Evolutionary conservation across 2,888 invertebrate genomes (phyloP).

Genomic region (Alcis repandata): DNA sequence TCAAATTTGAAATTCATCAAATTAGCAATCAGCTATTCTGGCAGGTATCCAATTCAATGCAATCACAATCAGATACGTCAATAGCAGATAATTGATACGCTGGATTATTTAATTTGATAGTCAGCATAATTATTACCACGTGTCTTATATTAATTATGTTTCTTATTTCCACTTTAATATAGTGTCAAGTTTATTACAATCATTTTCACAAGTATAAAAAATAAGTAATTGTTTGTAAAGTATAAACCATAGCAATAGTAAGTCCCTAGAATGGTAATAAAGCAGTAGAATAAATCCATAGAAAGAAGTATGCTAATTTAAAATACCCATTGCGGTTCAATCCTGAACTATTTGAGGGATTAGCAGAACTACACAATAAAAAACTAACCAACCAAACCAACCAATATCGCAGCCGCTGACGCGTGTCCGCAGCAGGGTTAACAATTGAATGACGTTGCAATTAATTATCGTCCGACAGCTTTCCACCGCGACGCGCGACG

Average conservation of each 20-base stretch:
- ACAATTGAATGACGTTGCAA: constrained; percentile 59
- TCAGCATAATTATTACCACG: background rate
- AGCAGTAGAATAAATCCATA: too few species aligned
- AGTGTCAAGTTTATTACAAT: background rate
- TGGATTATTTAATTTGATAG: background rate
- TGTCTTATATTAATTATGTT: background rate
- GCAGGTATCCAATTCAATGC: constrained; percentile 7
- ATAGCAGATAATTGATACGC: background rate
- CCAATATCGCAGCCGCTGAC: constrained; percentile 1
- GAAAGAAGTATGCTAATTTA: too few species aligned
- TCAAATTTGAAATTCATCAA: constrained; percentile 8
- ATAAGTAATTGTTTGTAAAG: too few species aligned
- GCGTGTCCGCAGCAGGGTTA: constrained; percentile 37
- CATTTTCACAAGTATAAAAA: too few species aligned
- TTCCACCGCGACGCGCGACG: too few species aligned
- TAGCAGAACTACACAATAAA: too few species aligned
- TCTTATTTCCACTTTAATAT: background rate
- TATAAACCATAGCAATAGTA: too few species aligned
- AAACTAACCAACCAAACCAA: too few species aligned
- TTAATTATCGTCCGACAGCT: constrained; percentile 60
- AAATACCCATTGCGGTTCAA: too few species aligned
- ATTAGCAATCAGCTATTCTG: constrained; percentile 12
- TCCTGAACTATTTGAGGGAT: too few species aligned
- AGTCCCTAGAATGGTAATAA: too few species aligned
- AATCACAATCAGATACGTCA: constrained; percentile 4